phyloP scores from a whole-genome alignment of 2,113 vertebrate species.

The Leuciscus idus region DNA sequence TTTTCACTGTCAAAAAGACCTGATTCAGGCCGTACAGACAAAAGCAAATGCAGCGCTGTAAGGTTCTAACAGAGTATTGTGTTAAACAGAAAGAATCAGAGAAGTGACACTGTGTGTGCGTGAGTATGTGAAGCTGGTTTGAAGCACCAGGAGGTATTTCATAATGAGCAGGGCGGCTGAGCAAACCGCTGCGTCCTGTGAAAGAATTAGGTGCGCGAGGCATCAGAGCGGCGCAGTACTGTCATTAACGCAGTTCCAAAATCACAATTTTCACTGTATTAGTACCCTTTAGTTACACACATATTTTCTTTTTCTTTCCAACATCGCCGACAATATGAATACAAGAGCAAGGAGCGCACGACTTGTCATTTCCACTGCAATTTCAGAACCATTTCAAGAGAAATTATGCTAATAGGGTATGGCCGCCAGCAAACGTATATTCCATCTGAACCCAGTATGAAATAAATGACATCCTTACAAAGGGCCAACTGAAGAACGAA shows the following conservation, averaged over 20 bases:
- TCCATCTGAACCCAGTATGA: constrained; percentile 47
- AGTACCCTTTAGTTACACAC: constrained; percentile 33
- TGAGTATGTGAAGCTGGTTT: constrained; percentile 42
- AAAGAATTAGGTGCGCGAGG: constrained; percentile 46
- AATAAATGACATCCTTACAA: constrained; percentile 33
- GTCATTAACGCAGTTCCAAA: constrained; percentile 49
- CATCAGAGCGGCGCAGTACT: constrained; percentile 33
- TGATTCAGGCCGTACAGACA: constrained; percentile 11
- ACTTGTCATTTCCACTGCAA: constrained; percentile 40
- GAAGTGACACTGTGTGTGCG: constrained; percentile 17
- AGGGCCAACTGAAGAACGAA: constrained; percentile 10
- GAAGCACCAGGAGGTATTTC: constrained; percentile 57
- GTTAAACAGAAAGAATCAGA: constrained; percentile 28
- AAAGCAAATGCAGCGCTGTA: constrained; percentile 22
- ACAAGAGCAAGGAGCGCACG: constrained; percentile 20
- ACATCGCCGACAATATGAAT: constrained; percentile 5
- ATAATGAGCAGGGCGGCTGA: constrained; percentile 52
- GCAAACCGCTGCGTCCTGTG: constrained; percentile 44
- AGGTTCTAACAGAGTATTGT: constrained; percentile 41
- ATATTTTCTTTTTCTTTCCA: constrained; percentile 33
- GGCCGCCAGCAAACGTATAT: constrained; percentile 47
- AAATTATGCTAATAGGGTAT: constrained; percentile 56
- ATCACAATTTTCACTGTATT: constrained; percentile 50
- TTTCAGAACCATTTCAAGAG: constrained; percentile 54
- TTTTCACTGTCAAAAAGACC: constrained; percentile 53